These are phyloP conservation scores for Colossoma macropomum DNA, from an alignment of 2,113 vertebrate species.

Conservation along the genomic window DNA sequence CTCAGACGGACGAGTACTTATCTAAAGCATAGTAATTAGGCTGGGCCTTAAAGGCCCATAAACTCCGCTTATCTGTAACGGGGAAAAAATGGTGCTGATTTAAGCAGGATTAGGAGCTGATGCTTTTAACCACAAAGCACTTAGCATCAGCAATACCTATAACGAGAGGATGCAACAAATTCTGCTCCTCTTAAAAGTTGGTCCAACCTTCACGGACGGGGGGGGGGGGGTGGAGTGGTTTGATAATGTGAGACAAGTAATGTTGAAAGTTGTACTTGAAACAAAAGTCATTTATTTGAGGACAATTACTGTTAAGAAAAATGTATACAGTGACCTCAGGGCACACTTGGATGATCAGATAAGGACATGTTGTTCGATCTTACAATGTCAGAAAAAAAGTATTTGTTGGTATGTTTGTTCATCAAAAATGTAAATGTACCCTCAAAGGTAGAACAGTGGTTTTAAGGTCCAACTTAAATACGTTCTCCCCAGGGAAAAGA, in stretches of 20 bases:
- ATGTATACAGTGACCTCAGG: not conserved
- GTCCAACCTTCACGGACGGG: conserved; percentile 13
- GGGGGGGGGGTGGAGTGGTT: conserved; percentile 9
- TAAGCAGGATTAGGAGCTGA: conserved; percentile 75
- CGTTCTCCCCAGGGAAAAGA: too few relatives aligned
- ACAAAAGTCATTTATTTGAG: not conserved
- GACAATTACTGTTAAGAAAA: conserved; percentile 1
- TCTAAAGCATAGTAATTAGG: conserved; percentile 80
- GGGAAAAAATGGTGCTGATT: conserved; percentile 76
- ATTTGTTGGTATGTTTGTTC: too few relatives aligned
- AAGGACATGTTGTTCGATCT: too few relatives aligned
- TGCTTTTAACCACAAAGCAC: conserved; percentile 72
- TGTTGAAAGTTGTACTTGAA: not conserved
- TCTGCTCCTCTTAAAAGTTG: conserved; percentile 36
- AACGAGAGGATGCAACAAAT: conserved; percentile 61
- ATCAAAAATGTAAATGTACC: too few relatives aligned
- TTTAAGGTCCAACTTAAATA: too few relatives aligned
- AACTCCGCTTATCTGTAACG: conserved; percentile 78
- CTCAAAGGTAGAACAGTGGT: too few relatives aligned
- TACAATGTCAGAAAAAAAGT: too few relatives aligned
- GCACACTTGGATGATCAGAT: too few relatives aligned
- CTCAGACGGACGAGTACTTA: conserved; percentile 78
- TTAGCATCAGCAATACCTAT: conserved; percentile 74
- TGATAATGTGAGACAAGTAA: conserved; percentile 29
- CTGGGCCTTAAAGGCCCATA: conserved; percentile 67